Evolutionary conservation across 2,797 vertebrate genomes (phyloP), one percentile per base, ranked within the genome.

Genomic region (Myotis myotis): DNA sequence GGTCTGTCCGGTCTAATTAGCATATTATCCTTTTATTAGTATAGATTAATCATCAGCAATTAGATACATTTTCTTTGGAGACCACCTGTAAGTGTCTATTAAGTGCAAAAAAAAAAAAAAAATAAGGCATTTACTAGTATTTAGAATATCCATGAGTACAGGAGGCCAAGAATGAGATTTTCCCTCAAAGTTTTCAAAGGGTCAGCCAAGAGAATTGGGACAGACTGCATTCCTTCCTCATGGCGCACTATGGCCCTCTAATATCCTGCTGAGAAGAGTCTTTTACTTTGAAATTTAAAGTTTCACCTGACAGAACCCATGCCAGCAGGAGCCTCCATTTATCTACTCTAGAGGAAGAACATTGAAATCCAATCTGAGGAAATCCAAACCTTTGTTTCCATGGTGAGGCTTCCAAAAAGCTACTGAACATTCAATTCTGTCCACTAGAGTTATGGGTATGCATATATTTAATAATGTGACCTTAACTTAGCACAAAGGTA

Each of bases 281-380:
- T 94, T 96, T 94, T 62, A 71, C 92, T 97, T 94, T 95, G 92
- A 96, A 95, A 95, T 95, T 97, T 94, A 84, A 96, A 94, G 95
- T 97, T 91, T 93, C 90, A 86, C 96, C 92, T 94, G 87, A 86
- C 79, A 96, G 92, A 96, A 95, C 36, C 85, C 88, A 94, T 53
- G 95, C 90, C 79, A 80, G 90, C 87, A 94, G 95, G 90, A 97
- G 94, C 90, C 96, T 95, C 95, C 94, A 87, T 96, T 97, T 96
- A 96, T 97, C 90, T 92, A 90, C 92, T 95, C 57, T 88, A 95
- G 90, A 95, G 93, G 90, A 96, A 96, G 92, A 96, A 60, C 19
- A n/a, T 38, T 2, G 36, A 93, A 96, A 96, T 95, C 49, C 88
- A 97, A 92, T 89, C 95, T 90, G 86, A 97, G 74, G 83, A 93